Evolutionary conservation across 2,797 vertebrate species (phyloP), one percentile per base, ranked within the genome.

Genomic region (Pitangus sulphuratus): DNA sequence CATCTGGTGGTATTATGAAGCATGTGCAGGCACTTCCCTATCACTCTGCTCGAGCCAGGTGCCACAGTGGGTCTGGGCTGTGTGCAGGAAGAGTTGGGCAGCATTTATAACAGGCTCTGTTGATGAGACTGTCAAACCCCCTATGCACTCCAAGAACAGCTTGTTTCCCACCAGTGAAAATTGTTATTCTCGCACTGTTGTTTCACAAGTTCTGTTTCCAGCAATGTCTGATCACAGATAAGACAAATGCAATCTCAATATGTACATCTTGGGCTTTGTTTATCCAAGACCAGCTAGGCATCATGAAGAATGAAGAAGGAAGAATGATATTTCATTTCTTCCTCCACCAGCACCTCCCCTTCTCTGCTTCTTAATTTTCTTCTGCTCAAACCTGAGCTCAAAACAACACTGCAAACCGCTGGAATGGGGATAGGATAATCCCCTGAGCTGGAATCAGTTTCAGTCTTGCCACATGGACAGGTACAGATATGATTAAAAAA

Each of bases 171-270:
- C 77, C 62, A 90, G 70, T 84, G 78, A 94, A 93, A 89, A 93
- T 6, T 94, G 83, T 91, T 93, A 87, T 86, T 95, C 94, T 95
- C 25, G 0, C 85, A 50, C 70, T 76, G 84, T 80, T 92, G 82
- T 79, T 96, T 97, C 83, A 64, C 87, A 93, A 82, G 91, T 91
- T 96, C 89, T 93, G 95, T 84, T 95, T 87, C 91, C 74, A 95
- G 66, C 56, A 64, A 68, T 51, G 80, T 39, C 66, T 93, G 70
- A 79, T 84, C 66, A 53, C 87, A 93, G 87, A 94, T 37, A 84
- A 84, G 80, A 93, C 62, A 86, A 92, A 91, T 79, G 76, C 39
- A 88, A 60, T 88, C 56, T 87, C 80, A 90, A 7, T 87, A 87
- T 60, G 66, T 58, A 91, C 21, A 54, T 90, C 70, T 91, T 88